Conservation (phyloP, 2,888 invertebrate species). For the Choreutis nemorana region DNA sequence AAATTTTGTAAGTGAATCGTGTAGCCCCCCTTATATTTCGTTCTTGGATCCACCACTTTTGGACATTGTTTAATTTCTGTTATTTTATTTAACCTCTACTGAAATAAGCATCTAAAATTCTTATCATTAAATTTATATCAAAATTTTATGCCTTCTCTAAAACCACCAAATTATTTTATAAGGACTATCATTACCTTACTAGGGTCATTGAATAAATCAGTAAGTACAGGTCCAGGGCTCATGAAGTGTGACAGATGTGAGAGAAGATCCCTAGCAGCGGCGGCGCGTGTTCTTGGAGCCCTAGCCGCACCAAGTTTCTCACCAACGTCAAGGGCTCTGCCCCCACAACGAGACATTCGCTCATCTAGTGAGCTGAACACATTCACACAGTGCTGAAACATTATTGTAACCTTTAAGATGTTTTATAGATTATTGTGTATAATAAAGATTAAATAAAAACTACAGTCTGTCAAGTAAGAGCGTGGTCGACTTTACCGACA, state of each 20-base stretch:
- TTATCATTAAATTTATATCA: constrained; percentile 1
- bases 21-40: no score
- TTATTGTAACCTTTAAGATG: no score
- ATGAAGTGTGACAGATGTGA: constrained; percentile 93
- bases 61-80: no score
- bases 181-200: constrained; percentile 63
- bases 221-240: constrained; percentile 82
- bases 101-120: constrained; percentile 1
- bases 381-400: constrained; percentile 79
- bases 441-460: no score
- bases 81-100: no score
- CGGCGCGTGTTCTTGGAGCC: constrained; percentile 91
- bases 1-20: no score
- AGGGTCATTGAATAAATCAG: constrained; percentile 87
- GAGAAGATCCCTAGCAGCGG: constrained; percentile 93
- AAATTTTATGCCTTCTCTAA: no score
- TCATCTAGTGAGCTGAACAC: constrained; percentile 94
- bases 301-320: constrained; percentile 98
- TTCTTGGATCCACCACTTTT: no score
- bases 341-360: constrained; percentile 95
- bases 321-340: constrained; percentile 97
- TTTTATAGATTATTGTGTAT: no score
- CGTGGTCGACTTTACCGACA: no score
- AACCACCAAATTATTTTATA: no score
- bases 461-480: no score